Evolutionary conservation across 2,797 vertebrate genomes (phyloP).

Genomic region (Lycodopsis pacificus): DNA sequence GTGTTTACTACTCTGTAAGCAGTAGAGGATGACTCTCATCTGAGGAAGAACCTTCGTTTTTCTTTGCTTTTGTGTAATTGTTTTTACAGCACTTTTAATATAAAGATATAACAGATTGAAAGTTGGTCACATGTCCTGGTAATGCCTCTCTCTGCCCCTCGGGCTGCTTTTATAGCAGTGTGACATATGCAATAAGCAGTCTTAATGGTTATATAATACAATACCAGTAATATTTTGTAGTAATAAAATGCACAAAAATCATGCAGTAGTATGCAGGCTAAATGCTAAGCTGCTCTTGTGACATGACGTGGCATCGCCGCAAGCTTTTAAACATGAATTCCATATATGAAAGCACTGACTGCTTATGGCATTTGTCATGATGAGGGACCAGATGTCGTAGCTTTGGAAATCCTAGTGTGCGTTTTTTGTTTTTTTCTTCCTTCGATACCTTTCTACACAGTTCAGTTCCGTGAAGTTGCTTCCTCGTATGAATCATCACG

Average conservation of each 20-base stretch:
- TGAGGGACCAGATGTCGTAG: constrained; percentile 35
- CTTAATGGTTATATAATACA: constrained; percentile 53
- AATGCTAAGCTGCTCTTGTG: constrained; percentile 50
- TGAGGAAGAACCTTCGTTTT: constrained; percentile 18
- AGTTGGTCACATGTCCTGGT: constrained; percentile 30
- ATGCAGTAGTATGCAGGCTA: constrained; percentile 70
- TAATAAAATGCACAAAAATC: constrained; percentile 68
- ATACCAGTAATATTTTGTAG: constrained; percentile 51
- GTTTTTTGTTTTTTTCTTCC: constrained; percentile 1
- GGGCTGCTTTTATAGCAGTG: constrained; percentile 13
- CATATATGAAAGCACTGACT: constrained; percentile 40
- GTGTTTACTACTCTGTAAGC: constrained; percentile 53
- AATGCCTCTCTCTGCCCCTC: constrained; percentile 17
- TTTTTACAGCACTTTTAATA: constrained; percentile 10
- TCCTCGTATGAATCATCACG: constrained; percentile 24
- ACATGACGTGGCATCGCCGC: constrained; percentile 38
- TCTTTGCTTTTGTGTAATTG: constrained; percentile 6
- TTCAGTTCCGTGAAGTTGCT: constrained; percentile 50
- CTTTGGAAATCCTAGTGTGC: constrained; percentile 77
- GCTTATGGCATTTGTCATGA: constrained; percentile 49
- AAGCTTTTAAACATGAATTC: constrained; percentile 56
- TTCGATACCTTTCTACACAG: constrained; percentile 19
- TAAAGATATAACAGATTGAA: constrained; percentile 36
- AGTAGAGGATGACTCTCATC: constrained; percentile 29
- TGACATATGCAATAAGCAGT: constrained; percentile 57